Conservation (phyloP, 2,113 vertebrate genomes). For the human region DNA sequence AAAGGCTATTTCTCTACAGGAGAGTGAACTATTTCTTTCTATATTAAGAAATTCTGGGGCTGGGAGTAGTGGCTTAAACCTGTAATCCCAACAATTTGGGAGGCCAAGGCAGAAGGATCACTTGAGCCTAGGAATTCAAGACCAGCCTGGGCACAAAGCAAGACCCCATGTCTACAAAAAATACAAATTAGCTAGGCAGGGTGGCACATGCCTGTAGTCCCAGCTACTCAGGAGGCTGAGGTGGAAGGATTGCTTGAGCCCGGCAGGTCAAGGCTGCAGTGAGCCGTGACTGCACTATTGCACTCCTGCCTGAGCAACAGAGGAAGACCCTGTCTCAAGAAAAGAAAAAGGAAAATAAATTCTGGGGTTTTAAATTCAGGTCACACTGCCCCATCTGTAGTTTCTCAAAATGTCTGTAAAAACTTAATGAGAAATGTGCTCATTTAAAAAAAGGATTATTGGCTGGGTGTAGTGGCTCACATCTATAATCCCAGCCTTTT, state of each 20-base stretch:
- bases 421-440: background rate
- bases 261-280: background rate
- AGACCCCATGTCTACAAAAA: too few relatives aligned
- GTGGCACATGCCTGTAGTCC: too few relatives aligned
- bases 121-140: too few relatives aligned
- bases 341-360: background rate
- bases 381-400: background rate
- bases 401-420: constrained; percentile 38
- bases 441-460: background rate
- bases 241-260: background rate
- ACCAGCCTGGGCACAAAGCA: too few relatives aligned
- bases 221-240: background rate
- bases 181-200: too few relatives aligned
- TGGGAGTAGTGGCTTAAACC: too few relatives aligned
- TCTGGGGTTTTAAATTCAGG: background rate
- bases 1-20: background rate
- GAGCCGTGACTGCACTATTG: background rate
- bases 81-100: too few relatives aligned
- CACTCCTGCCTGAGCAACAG: background rate
- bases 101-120: too few relatives aligned
- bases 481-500: background rate
- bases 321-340: background rate
- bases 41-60: constrained; percentile 10
- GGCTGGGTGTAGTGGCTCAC: background rate
- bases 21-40: constrained; percentile 7